Base-by-base conservation (phyloP, 35 echinoderm and acorn worm species). In the Patiria miniata region DNA sequence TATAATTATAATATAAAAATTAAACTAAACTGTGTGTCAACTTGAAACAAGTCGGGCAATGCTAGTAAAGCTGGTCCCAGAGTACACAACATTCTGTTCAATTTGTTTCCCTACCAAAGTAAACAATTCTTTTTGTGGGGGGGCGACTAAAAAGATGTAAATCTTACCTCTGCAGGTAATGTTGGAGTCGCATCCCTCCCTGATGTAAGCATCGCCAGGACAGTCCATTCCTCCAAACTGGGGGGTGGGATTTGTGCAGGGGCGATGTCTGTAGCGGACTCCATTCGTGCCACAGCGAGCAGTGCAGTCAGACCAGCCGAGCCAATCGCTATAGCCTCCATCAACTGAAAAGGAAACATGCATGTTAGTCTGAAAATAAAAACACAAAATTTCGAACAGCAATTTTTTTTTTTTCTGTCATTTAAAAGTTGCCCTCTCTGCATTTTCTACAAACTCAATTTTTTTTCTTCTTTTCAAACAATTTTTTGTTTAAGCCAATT, bases 161-260 rank as follows among this genome's bases (percentile, higher is more conserved):
- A 68, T 34, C 84, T 92, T 37, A 94, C 92, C 78, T 81, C 87
- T 69, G 44, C 92, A 94, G n/a, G 28, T 69, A 26, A 81, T 50
- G 22, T 14, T 51, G 15, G 76, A 40, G 50, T 84, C 82, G 76
- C 92, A 94, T 17, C 44, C 18, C 39, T 85, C 61, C 36, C 87
- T 85, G 53, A 78, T 40, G 51, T 85, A 94, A 16, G 61, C 68
- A 60, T 89, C 87, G 8, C 39, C 42, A 77, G 83, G 81, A 77
- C 93, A 95, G 14, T 91, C 89, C 19, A 55, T 39, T 1, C 93
- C 93, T 26, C 86, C 85, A 52, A 91, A 80, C 85, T 95, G 89
- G 1, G 93, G 89, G 23, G 85, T 7, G 7, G 93, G 93, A 38
- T 91, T 95, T 57, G 91, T 81, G 73, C 93, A 95, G 15, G 65